Evolutionary conservation across 2,888 invertebrate species (phyloP), one percentile per base, ranked within the genome.

Genomic region (Halictus ligatus): DNA sequence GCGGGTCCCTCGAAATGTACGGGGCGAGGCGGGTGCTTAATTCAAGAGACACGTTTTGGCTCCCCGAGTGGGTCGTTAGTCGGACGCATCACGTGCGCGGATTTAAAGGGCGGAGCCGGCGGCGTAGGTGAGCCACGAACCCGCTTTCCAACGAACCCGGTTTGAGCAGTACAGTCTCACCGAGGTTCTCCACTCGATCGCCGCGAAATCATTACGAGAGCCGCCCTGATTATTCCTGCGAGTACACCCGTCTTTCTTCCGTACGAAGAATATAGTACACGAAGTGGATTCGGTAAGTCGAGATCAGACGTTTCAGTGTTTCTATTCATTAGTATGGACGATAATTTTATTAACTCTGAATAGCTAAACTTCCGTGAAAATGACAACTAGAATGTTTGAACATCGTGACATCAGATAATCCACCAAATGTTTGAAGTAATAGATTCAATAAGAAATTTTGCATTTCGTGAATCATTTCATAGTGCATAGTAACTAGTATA

Each of bases 41-140:
- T 89, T 89, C 89, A 82, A 88, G 88, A 89, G 90, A 89, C 90
- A 89, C 88, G 90, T 90, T 89, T 90, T 80, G 82, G 86, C 81
- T 88, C 80, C 88, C 82, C 88, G 90, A 81, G 89, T 88, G 89
- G 89, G 90, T 90, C 90, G 89, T 90, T 90, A 90, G 89, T 84
- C 75, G 89, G 80, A 90, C 85, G 89, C 89, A 90, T 90, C 87
- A 90, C 89, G 89, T 87, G 87, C 89, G 89, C 87, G 87, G 90
- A 90, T 90, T 89, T 90, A 89, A 89, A 90, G 89, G 87, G 87
- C 71, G 89, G 80, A 72, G 60, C 60, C 60, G 73, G 73, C 54
- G 76, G 71, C 82, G 76, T 85, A 76, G 86, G 79, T 77, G 85
- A 76, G 60, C 25, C 10, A 25, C 72, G 43, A 54, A 54, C 54